Evolutionary conservation across 2,113 vertebrate species (phyloP).

Genomic region (Symphodus melops): DNA sequence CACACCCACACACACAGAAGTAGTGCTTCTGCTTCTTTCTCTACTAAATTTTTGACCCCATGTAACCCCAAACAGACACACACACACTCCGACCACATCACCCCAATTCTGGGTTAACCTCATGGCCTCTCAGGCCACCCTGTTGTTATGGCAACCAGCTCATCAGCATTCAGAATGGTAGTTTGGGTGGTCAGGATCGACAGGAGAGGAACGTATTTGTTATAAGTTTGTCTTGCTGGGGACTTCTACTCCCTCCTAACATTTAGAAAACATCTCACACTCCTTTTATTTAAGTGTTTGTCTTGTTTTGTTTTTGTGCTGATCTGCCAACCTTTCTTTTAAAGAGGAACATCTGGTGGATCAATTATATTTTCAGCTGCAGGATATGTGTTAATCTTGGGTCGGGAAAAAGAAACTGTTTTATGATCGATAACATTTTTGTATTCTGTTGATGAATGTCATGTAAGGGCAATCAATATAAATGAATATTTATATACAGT

Average conservation of each 20-base stretch:
- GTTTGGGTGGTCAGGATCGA: conserved; percentile 35
- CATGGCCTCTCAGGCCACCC: conserved; percentile 45
- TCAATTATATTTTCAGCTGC: conserved; percentile 26
- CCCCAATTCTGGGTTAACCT: conserved; percentile 46
- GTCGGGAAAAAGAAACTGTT: conserved; percentile 19
- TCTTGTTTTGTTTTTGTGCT: background rate
- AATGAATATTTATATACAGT: conserved; percentile 67
- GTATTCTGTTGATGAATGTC: conserved; percentile 16
- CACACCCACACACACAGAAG: no score
- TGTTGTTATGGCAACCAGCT: conserved; percentile 64
- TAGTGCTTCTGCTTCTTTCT: conserved; percentile 6
- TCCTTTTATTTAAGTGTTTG: background rate
- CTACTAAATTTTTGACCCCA: conserved; percentile 39
- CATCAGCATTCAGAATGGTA: conserved; percentile 66
- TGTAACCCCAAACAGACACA: conserved; percentile 15
- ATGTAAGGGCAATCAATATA: conserved; percentile 71
- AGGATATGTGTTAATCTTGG: conserved; percentile 27
- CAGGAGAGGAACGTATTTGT: conserved; percentile 50
- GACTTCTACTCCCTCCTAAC: conserved; percentile 25
- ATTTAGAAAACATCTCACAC: conserved; percentile 21
- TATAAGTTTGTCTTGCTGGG: conserved; percentile 63
- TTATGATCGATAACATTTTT: conserved; percentile 2
- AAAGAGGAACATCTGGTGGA: conserved; percentile 17
- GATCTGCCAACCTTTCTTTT: background rate
- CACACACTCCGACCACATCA: conserved; percentile 36